phyloP scores from a whole-genome alignment of 1,140 invertebrate species.

The Nebria ingens region DNA sequence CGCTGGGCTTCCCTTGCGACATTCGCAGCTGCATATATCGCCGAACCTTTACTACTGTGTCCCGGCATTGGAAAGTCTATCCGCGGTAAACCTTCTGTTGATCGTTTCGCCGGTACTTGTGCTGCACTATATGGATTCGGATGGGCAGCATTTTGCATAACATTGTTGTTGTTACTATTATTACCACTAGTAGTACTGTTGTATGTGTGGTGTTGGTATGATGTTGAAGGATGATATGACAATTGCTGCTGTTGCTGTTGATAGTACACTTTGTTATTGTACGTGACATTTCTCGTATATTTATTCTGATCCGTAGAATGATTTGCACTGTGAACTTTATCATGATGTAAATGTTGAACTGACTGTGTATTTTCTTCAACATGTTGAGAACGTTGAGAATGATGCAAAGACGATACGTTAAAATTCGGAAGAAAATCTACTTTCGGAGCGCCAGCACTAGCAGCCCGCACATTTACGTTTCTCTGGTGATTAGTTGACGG shows the following conservation, averaged over 20 bases:
- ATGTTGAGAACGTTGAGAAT: slow-evolving; percentile 13
- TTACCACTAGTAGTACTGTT: too few relatives aligned
- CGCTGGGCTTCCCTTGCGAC: slow-evolving; percentile 15
- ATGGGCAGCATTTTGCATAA: slow-evolving; percentile 2
- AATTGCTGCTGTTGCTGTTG: slow-evolving; percentile 4
- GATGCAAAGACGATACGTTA: slow-evolving; percentile 29
- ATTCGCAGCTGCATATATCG: slow-evolving; percentile 14
- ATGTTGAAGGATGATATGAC: background rate
- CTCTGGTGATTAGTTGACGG: slow-evolving; percentile 27
- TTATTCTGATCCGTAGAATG: slow-evolving; percentile 15
- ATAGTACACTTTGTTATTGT: slow-evolving; percentile 14
- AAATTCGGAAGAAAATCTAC: slow-evolving; percentile 61
- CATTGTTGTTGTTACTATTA: slow-evolving; percentile 11
- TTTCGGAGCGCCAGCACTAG: slow-evolving; percentile 47
- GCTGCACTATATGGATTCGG: background rate
- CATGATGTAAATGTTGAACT: background rate
- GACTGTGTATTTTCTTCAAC: background rate
- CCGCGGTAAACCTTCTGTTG: slow-evolving; percentile 17
- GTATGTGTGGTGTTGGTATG: background rate
- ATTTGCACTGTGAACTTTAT: slow-evolving; percentile 8
- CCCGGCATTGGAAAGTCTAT: slow-evolving; percentile 22
- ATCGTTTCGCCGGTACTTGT: slow-evolving; percentile 4
- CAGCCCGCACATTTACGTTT: slow-evolving; percentile 29
- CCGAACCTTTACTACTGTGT: slow-evolving; percentile 14
- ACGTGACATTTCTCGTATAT: slow-evolving; percentile 13